These are phyloP conservation scores for Lepidonotus clava DNA, from an alignment of 2,888 invertebrate species.

Conservation along the genomic window DNA sequence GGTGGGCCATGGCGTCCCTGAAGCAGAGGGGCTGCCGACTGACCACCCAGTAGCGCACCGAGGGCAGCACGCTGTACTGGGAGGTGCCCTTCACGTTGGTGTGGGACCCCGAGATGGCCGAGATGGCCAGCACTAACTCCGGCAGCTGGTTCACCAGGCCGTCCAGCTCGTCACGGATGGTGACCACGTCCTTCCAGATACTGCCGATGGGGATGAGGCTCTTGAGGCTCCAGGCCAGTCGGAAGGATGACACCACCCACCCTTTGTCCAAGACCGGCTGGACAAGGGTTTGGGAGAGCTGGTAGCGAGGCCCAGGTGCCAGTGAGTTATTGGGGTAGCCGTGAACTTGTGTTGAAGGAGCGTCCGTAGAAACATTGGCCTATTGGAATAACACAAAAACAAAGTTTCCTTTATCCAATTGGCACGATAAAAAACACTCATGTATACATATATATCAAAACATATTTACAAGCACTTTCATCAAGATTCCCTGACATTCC, in stretches of 20 bases:
- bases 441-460: too few relatives aligned
- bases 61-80: neutral
- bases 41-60: conserved; percentile 15
- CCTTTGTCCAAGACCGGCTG: neutral
- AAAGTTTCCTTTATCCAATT: too few relatives aligned
- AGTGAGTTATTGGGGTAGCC: too few relatives aligned
- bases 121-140: neutral
- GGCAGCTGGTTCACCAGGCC: neutral
- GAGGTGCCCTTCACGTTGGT: neutral
- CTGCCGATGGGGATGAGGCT: neutral
- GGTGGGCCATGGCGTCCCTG: neutral
- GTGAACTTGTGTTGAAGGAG: too few relatives aligned
- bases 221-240: conserved; percentile 2
- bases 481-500: too few relatives aligned
- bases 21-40: neutral
- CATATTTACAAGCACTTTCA: too few relatives aligned
- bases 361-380: too few relatives aligned
- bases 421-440: too few relatives aligned
- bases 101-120: neutral
- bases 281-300: neutral
- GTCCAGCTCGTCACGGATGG: neutral
- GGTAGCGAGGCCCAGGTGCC: too few relatives aligned
- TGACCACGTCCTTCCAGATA: neutral
- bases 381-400: too few relatives aligned
- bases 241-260: neutral